Percentiles rank a stretch among this genome's conserved stretches.
These are phyloP conservation scores for Gavialis gangeticus DNA, from an alignment of 2,113 vertebrate genomes.

Conservation along the genomic window DNA sequence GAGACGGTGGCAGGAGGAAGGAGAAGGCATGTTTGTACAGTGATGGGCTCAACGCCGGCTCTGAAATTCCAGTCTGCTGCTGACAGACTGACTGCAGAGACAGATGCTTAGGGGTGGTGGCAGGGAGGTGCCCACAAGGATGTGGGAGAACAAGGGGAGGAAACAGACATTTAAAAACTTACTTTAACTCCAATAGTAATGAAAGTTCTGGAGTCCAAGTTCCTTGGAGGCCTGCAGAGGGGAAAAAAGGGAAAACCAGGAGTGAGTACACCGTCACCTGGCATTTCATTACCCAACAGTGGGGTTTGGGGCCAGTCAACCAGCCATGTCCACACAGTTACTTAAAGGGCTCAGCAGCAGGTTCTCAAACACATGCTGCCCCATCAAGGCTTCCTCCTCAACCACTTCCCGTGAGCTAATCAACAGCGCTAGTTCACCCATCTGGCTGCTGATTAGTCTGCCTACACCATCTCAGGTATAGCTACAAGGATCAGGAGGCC, in stretches of 20 bases:
- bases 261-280: neutral
- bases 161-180: neutral
- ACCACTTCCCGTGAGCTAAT: neutral
- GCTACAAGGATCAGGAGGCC: no score
- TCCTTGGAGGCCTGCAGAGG: conserved; percentile 78
- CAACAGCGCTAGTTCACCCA: no score
- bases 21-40: neutral
- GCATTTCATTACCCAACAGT: neutral
- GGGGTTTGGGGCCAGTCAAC: neutral
- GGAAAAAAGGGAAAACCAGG: neutral
- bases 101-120: neutral
- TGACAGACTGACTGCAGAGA: neutral
- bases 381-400: neutral
- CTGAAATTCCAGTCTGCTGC: neutral
- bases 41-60: neutral
- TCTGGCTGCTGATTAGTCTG: no score
- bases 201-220: conserved; percentile 85
- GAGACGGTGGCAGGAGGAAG: neutral
- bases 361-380: neutral
- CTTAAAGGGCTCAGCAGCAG: no score
- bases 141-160: neutral
- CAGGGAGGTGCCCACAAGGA: neutral
- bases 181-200: conserved; percentile 87
- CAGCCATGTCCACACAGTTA: no score
- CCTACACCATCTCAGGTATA: no score